Conservation (phyloP, 1,140 invertebrate species). For the Danaus melanippus region DNA sequence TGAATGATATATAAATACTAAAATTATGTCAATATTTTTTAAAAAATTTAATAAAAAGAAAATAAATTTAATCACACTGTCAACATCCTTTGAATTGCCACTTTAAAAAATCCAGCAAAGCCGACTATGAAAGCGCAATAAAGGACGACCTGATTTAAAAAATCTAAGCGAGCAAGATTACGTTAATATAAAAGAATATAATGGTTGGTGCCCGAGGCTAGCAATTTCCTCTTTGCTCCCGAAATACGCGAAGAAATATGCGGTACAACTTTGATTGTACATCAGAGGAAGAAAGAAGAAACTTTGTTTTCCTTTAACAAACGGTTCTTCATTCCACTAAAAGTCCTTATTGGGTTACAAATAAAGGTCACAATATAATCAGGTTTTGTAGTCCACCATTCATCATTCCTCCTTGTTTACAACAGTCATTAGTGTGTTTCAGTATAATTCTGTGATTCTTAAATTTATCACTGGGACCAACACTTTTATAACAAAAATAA, state of each 20-base stretch:
- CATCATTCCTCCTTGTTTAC: conserved; percentile 35
- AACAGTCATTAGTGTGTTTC: conserved; percentile 33
- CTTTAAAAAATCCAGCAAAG: conserved; percentile 18
- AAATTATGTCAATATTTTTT: neutral
- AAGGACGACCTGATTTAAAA: conserved; percentile 16
- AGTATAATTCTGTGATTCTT: conserved; percentile 24
- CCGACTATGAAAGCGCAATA: conserved; percentile 17
- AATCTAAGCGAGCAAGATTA: conserved; percentile 26
- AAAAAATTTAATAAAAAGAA: neutral
- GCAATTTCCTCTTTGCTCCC: conserved; percentile 50
- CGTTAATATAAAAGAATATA: conserved; percentile 47
- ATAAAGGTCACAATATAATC: conserved; percentile 10
- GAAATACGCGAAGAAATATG: conserved; percentile 36
- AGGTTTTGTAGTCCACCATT: conserved; percentile 6
- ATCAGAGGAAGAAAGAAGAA: conserved; percentile 24
- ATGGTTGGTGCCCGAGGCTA: conserved; percentile 32
- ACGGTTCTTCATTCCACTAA: conserved; percentile 3
- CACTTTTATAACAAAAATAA: conserved; percentile 4
- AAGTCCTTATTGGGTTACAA: conserved; percentile 6
- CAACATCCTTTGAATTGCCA: conserved; percentile 6
- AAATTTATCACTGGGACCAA: conserved; percentile 21
- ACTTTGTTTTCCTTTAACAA: conserved; percentile 20
- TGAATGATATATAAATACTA: neutral
- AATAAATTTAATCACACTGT: too few species aligned
- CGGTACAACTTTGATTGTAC: conserved; percentile 45